Conservation (phyloP, 1,140 invertebrate genomes). For the Piezodorus guildinii region DNA sequence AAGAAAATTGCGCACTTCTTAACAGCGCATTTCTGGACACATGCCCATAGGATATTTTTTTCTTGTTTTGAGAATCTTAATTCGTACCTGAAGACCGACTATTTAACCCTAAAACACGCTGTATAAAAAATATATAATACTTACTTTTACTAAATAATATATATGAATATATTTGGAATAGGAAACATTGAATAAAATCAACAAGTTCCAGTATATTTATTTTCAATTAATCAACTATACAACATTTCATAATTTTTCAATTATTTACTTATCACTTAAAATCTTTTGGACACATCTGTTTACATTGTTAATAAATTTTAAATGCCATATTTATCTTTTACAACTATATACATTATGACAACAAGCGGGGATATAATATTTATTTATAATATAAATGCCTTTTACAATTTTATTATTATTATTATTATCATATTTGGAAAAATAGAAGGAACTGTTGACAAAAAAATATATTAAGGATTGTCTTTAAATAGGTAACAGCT, state of each 20-base stretch:
- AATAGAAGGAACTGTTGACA: constrained; percentile 5
- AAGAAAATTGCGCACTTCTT: too few relatives aligned
- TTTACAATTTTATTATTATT: neutral
- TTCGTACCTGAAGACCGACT: too few relatives aligned
- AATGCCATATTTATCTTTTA: neutral
- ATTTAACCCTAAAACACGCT: too few relatives aligned
- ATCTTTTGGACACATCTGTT: neutral
- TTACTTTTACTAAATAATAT: too few relatives aligned
- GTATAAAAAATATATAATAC: too few relatives aligned
- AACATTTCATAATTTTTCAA: neutral
- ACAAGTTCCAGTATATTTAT: constrained; percentile 7
- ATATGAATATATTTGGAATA: too few relatives aligned
- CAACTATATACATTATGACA: constrained; percentile 2
- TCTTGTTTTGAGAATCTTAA: too few relatives aligned
- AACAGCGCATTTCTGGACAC: too few relatives aligned
- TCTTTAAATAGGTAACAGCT: constrained; percentile 5
- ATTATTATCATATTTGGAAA: neutral
- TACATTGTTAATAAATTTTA: neutral
- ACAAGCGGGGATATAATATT: neutral
- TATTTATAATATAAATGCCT: constrained; percentile 5
- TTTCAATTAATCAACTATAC: neutral
- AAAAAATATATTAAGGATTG: constrained; percentile 4
- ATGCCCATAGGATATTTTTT: too few relatives aligned
- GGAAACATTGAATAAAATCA: neutral
- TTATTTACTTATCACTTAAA: neutral